These are phyloP conservation scores for Ficedula albicollis DNA, from an alignment of 2,797 vertebrate genomes.

Conservation along the genomic window DNA sequence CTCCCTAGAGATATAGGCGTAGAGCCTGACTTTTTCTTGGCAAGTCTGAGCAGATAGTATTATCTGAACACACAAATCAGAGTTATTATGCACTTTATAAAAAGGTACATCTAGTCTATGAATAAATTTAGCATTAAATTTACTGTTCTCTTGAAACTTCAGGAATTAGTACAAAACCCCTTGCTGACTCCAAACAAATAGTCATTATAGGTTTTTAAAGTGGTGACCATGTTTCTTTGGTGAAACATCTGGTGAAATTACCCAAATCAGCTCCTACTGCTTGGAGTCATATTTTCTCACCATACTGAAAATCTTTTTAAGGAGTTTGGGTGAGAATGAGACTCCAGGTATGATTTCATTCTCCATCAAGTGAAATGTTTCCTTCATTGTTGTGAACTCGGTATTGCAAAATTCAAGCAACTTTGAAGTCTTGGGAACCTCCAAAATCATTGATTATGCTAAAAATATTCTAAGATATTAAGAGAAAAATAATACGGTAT, in stretches of 20 bases:
- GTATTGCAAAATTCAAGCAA: not conserved
- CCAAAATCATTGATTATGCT: not conserved
- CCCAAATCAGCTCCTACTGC: not conserved
- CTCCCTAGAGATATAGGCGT: not conserved
- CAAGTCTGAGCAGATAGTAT: conserved; percentile 15
- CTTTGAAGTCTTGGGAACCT: not conserved
- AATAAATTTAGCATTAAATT: conserved; percentile 57
- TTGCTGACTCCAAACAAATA: conserved; percentile 38
- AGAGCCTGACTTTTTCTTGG: not conserved
- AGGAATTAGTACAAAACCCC: conserved; percentile 33
- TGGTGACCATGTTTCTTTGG: not conserved
- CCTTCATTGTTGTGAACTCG: not conserved
- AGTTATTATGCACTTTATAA: not conserved
- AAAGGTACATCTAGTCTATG: conserved; percentile 18
- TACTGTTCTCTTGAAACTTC: not conserved
- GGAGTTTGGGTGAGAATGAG: not conserved
- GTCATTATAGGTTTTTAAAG: not conserved
- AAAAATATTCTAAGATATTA: not conserved
- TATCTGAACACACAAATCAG: conserved; percentile 14
- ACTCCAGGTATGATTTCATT: not conserved
- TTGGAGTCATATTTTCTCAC: not conserved
- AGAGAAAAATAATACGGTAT: not conserved
- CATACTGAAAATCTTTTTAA: not conserved
- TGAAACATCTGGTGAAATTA: not conserved
- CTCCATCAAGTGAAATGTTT: not conserved